Conservation (phyloP, 2,888 invertebrate species). For the Catocala fraxini region DNA sequence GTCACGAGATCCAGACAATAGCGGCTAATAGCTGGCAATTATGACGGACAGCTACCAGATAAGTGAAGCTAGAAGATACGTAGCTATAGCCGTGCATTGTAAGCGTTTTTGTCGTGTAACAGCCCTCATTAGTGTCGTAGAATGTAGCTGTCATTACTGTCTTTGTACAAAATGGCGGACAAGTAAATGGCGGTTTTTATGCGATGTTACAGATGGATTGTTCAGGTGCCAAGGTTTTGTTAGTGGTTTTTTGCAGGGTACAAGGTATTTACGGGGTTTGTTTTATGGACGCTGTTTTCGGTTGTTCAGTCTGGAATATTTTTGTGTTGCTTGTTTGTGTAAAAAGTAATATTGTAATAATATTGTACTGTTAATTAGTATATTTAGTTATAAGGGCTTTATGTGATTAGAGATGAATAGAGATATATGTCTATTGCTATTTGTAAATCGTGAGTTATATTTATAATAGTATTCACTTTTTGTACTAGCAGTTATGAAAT, state of each 20-base stretch:
- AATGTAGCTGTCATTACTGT: slow-evolving; percentile 48
- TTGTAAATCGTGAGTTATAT: no score
- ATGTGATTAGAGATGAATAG: no score
- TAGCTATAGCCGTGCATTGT: slow-evolving; percentile 3
- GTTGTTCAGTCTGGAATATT: no score
- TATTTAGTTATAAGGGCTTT: no score
- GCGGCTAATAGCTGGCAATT: slow-evolving; percentile 24
- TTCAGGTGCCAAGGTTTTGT: slow-evolving; percentile 38
- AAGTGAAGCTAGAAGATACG: slow-evolving; percentile 2
- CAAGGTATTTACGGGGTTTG: slow-evolving; percentile 23
- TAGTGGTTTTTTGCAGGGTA: slow-evolving; percentile 10
- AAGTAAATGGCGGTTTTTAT: slow-evolving; percentile 42
- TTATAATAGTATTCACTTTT: no score
- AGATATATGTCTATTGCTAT: no score
- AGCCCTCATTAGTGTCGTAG: slow-evolving; percentile 61
- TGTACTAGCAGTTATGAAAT: no score
- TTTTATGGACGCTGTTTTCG: neutral
- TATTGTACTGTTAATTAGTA: no score
- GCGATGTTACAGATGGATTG: slow-evolving; percentile 44
- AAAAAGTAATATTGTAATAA: no score
- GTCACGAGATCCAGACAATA: slow-evolving; percentile 10
- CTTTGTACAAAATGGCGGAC: slow-evolving; percentile 49
- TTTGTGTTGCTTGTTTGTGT: no score
- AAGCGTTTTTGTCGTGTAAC: slow-evolving; percentile 54
- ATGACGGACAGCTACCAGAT: slow-evolving; percentile 15